These are phyloP conservation scores for Halichoeres trimaculatus DNA, from an alignment of 2,113 vertebrate species.

Conservation along the genomic window DNA sequence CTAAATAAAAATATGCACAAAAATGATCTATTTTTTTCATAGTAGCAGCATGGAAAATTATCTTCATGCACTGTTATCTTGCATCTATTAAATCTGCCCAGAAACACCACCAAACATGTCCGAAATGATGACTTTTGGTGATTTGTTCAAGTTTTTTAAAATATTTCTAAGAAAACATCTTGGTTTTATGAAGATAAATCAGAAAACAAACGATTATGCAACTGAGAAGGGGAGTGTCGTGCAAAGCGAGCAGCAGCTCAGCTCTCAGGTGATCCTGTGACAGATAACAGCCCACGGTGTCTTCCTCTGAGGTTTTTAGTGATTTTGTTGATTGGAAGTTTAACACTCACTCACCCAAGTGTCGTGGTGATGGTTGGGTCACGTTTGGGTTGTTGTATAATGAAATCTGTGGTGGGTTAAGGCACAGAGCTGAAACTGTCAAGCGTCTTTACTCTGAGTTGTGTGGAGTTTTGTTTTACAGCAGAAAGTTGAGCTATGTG, in stretches of 20 bases:
- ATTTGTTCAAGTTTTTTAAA: neutral
- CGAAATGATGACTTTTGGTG: neutral
- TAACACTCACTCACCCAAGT: neutral
- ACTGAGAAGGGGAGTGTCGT: conserved; percentile 21
- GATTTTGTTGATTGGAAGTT: conserved; percentile 17
- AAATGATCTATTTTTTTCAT: too few species aligned
- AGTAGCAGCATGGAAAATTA: too few species aligned
- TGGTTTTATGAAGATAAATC: too few species aligned
- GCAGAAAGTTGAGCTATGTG: too few species aligned
- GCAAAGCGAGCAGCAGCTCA: conserved; percentile 13
- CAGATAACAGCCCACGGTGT: conserved; percentile 17
- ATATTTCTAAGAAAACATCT: neutral
- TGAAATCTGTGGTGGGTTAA: neutral
- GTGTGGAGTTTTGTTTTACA: too few species aligned
- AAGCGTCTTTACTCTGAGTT: neutral
- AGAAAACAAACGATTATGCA: neutral
- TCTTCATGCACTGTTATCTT: too few species aligned
- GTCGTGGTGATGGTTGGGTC: too few species aligned
- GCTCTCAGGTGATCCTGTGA: conserved; percentile 22
- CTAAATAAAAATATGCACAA: too few species aligned
- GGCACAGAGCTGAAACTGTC: neutral
- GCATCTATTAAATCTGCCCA: neutral
- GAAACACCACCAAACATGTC: neutral
- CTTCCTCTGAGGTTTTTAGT: conserved; percentile 35
- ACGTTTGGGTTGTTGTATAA: neutral